phyloP scores from a whole-genome alignment of 1,140 invertebrate species.

The Drepana arcuata region DNA sequence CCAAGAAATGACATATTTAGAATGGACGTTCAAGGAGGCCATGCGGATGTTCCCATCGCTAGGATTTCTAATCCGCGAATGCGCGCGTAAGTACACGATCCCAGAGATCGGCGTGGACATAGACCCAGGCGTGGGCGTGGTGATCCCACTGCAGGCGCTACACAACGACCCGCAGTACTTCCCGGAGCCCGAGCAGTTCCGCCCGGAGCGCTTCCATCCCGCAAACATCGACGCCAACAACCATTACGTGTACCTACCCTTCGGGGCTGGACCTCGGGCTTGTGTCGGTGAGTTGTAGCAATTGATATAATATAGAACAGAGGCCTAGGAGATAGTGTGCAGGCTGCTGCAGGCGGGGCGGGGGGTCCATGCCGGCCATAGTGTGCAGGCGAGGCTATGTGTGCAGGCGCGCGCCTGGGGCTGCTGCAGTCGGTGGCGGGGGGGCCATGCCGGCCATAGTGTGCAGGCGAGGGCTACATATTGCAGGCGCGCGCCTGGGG shows the following conservation, averaged over 20 bases:
- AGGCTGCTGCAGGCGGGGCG: no score
- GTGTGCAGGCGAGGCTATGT: no score
- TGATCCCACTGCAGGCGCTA: constrained; percentile 7
- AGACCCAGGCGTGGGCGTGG: background rate
- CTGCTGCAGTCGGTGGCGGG: no score
- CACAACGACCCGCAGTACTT: constrained; percentile 9
- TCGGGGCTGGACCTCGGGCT: constrained; percentile 7
- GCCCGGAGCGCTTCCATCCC: constrained; percentile 5
- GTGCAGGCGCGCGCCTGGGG: no score
- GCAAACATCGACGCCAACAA: background rate
- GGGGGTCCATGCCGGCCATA: no score
- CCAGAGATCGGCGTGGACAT: constrained; percentile 4
- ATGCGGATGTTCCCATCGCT: constrained; percentile 59
- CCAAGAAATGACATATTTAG: constrained; percentile 72
- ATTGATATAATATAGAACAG: no score
- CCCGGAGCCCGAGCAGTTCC: constrained; percentile 3
- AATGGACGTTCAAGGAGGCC: constrained; percentile 16
- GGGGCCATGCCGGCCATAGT: no score
- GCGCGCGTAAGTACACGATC: constrained; percentile 1
- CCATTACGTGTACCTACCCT: constrained; percentile 7
- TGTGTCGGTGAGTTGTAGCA: constrained; percentile 7
- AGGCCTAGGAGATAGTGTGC: no score
- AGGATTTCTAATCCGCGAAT: constrained; percentile 20
- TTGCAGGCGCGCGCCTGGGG: no score
- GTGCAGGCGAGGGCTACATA: no score